Conservation (phyloP, 2,888 invertebrate species). For the Tetrapedia diversipes region DNA sequence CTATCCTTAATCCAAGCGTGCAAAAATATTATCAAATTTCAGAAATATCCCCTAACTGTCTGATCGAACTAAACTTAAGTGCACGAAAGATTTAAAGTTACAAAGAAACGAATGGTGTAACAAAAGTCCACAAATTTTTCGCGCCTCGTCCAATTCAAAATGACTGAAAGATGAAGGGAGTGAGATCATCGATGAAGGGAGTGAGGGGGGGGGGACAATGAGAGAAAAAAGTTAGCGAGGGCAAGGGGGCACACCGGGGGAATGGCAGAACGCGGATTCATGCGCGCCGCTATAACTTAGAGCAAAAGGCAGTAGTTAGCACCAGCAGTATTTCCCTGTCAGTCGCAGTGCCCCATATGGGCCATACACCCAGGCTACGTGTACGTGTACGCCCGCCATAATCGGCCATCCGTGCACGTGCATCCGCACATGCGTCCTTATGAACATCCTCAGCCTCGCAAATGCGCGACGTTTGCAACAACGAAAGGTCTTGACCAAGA, state of each 20-base stretch:
- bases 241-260: not conserved
- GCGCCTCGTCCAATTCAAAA: no score
- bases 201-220: not conserved
- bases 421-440: constrained; percentile 37
- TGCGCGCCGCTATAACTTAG: constrained; percentile 66
- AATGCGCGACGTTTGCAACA: constrained; percentile 3
- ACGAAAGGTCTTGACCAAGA: not conserved
- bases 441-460: not conserved
- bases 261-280: constrained; percentile 51
- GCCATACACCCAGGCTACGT: constrained; percentile 38
- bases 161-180: no score
- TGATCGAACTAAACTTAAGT: no score
- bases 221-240: constrained; percentile 18
- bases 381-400: constrained; percentile 45
- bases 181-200: not conserved
- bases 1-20: no score
- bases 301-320: constrained; percentile 72
- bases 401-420: constrained; percentile 49
- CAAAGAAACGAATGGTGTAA: no score
- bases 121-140: no score
- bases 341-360: constrained; percentile 68
- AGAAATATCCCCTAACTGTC: no score
- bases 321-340: constrained; percentile 72
- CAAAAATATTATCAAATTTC: no score
- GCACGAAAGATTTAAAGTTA: no score